Evolutionary conservation across 2,797 vertebrate genomes (phyloP), one percentile per base, ranked within the genome.

Genomic region (Phalanger gymnotis): DNA sequence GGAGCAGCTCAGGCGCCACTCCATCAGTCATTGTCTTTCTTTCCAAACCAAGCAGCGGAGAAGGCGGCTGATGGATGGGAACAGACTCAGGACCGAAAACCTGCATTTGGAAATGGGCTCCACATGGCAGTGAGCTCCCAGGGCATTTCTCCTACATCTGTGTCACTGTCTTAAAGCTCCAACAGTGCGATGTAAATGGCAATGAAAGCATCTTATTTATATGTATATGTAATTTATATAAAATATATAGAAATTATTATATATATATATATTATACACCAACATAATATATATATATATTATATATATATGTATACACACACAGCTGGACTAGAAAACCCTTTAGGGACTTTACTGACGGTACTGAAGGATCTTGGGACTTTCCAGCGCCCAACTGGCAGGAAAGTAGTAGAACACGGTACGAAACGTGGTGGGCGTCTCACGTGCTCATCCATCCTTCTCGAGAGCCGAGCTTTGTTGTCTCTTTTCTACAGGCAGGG

Each of bases 1-100:
- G 99, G 99, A 98, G 99, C 99, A 99, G 99, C 99, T 98, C 99
- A 99, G 98, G 99, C 98, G 99, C 98, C 98, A 98, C 98, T 97
- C 98, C 97, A 98, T 98, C 98, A 97, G 98, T 98, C 96, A 95
- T 98, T 98, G 98, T 98, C 98, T 98, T 98, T 98, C 98, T 97
- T 97, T 98, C 95, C 94, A 97, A 98, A 96, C 94, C 97, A 97
- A 98, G 96, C 97, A 96, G 97, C 97, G 95, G 95, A 95, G 94
- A 97, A 94, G 98, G 96, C 95, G 97, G 98, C 97, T 96, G 93
- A 94, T 94, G 97, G 96, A 95, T 95, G 95, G 97, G 25, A 40
- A 95, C 95, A 97, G 93, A 97, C 95, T 96, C 96, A 94, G 96
- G 97, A 96, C 91, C 94, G 96, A 97, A 95, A 51, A 94, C 96